These are phyloP conservation scores for Leptopilina clavipes DNA, from an alignment of 1,140 invertebrate species.

Conservation along the genomic window DNA sequence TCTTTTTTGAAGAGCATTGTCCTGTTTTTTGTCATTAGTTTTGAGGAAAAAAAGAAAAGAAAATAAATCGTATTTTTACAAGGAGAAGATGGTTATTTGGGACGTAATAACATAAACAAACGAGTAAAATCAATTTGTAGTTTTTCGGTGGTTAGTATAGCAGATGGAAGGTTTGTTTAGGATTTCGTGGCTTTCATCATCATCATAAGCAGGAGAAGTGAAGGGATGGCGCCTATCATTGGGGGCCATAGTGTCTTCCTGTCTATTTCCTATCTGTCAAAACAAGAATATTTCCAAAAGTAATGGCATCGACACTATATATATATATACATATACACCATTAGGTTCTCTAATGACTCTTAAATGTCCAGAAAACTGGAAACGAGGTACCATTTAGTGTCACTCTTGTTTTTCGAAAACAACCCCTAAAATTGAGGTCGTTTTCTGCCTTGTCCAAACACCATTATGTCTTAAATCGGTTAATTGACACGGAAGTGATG, in stretches of 20 bases:
- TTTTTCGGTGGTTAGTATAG: not conserved
- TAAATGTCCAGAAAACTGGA: conserved; percentile 17
- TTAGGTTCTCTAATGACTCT: not conserved
- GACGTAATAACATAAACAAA: conserved; percentile 21
- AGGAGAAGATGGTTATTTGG: not conserved
- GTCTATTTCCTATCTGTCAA: conserved; percentile 30
- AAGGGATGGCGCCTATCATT: conserved; percentile 36
- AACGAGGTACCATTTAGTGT: conserved; percentile 11
- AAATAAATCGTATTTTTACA: conserved; percentile 16
- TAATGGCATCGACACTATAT: conserved; percentile 4
- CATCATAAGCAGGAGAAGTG: conserved; percentile 23
- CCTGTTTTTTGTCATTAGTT: not conserved
- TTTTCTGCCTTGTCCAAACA: not conserved
- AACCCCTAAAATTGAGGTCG: not conserved
- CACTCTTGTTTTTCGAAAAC: conserved; percentile 18
- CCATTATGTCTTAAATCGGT: not conserved
- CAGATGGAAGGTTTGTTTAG: conserved; percentile 42
- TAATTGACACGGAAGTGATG: not conserved
- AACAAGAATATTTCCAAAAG: conserved; percentile 33
- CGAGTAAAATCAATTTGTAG: conserved; percentile 28
- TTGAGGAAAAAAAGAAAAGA: not conserved
- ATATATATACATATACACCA: not conserved
- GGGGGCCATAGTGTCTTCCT: conserved; percentile 42
- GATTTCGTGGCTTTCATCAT: conserved; percentile 36
- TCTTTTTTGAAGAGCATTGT: too few relatives aligned